A percentile compares a stretch with the other conserved stretches of the same genome.
phyloP scores from a whole-genome alignment of 1,140 invertebrate species.

The Odontomachus brunneus region DNA sequence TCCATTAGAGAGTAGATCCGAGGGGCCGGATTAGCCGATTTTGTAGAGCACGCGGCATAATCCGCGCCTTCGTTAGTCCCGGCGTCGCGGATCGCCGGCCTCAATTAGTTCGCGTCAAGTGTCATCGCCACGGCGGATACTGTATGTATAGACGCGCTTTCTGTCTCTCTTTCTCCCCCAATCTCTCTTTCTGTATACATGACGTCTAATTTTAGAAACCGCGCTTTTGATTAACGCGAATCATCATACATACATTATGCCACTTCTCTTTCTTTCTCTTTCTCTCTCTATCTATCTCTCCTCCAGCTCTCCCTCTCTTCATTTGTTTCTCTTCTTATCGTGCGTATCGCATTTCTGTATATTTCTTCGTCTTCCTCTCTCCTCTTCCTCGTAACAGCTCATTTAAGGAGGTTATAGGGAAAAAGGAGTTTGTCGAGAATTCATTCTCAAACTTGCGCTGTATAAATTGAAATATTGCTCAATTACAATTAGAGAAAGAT shows the following conservation, averaged over 20 bases:
- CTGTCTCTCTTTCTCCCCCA: not conserved
- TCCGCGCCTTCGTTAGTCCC: conserved; percentile 75
- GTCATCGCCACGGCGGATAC: conserved; percentile 67
- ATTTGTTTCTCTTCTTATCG: not conserved
- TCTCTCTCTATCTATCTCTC: not conserved
- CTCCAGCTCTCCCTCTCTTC: no score
- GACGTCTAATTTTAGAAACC: conserved; percentile 74
- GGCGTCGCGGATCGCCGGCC: conserved; percentile 46
- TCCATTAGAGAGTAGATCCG: conserved; percentile 72
- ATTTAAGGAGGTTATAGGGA: no score
- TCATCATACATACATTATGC: not conserved
- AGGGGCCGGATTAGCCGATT: conserved; percentile 72
- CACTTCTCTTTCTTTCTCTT: not conserved
- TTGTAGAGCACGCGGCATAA: conserved; percentile 77
- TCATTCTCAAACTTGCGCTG: no score
- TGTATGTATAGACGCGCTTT: no score
- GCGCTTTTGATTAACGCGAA: conserved; percentile 50
- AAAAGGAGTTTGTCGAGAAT: no score
- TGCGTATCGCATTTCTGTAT: no score
- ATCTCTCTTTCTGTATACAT: conserved; percentile 32
- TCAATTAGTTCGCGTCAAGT: conserved; percentile 77
- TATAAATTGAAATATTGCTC: no score
- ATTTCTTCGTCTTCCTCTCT: not conserved
- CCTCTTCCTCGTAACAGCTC: not conserved
- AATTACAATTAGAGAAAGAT: no score